A percentile compares a stretch with the other conserved stretches of the same genome.
phyloP scores from a whole-genome alignment of 2,888 invertebrate species.

The Luperina testacea region DNA sequence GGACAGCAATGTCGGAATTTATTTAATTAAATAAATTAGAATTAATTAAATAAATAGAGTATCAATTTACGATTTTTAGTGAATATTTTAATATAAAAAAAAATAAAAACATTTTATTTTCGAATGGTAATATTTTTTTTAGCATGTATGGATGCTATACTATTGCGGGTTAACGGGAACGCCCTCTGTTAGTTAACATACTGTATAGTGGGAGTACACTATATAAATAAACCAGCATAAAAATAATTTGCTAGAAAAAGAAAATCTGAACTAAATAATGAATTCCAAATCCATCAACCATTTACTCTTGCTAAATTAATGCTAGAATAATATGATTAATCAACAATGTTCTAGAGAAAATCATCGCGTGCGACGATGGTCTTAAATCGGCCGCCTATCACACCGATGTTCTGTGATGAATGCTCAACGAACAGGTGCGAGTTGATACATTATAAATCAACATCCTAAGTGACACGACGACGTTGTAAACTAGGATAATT shows the following conservation, averaged over 20 bases:
- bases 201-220: too few species aligned
- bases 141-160: too few species aligned
- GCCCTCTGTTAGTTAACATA: too few species aligned
- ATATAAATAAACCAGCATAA: background rate
- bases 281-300: constrained; percentile 61
- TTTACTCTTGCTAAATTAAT: constrained; percentile 21
- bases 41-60: too few species aligned
- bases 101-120: too few species aligned
- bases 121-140: too few species aligned
- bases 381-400: constrained; percentile 34
- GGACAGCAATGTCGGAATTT: too few species aligned
- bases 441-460: constrained; percentile 34
- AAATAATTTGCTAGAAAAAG: background rate
- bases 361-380: constrained; percentile 65
- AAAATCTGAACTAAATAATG: background rate
- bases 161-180: too few species aligned
- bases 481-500: constrained; percentile 22
- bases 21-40: too few species aligned
- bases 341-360: constrained; percentile 63
- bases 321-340: constrained; percentile 62
- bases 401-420: constrained; percentile 36
- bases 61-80: too few species aligned
- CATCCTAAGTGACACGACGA: background rate
- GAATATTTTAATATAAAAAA: too few species aligned
- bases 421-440: constrained; percentile 32